These are phyloP conservation scores for Drosophila ananassae DNA, from an alignment of 1,140 invertebrate species.

Conservation along the genomic window DNA sequence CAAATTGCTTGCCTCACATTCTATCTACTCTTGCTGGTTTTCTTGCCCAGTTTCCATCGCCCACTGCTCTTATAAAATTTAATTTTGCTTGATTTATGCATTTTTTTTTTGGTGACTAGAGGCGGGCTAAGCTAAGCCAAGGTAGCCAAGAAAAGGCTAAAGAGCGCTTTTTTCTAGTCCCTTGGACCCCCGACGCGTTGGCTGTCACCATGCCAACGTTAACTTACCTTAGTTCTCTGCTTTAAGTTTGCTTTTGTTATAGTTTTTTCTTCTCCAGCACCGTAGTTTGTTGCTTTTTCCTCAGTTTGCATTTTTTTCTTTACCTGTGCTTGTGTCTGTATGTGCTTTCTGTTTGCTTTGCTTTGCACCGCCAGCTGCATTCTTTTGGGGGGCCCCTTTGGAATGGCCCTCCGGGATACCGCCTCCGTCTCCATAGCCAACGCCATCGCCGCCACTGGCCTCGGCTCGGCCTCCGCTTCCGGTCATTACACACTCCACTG, in stretches of 20 bases:
- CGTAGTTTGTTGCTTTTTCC: conserved; percentile 50
- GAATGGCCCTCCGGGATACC: not conserved
- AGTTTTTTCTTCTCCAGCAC: conserved; percentile 18
- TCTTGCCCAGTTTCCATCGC: conserved; percentile 31
- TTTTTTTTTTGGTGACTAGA: conserved; percentile 27
- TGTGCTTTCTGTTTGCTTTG: conserved; percentile 22
- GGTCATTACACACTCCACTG: conserved; percentile 69
- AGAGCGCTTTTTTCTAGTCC: conserved; percentile 18
- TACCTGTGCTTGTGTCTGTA: conserved; percentile 5
- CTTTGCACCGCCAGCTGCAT: conserved; percentile 54
- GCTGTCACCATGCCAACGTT: conserved; percentile 54
- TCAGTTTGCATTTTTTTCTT: conserved; percentile 40
- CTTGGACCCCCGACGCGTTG: conserved; percentile 1
- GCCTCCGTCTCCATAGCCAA: no score
- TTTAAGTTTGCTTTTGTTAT: conserved; percentile 60
- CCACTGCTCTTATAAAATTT: conserved; percentile 56
- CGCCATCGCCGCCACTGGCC: not conserved
- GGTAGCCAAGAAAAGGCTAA: conserved; percentile 18
- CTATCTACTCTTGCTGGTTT: conserved; percentile 15
- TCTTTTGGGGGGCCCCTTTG: conserved; percentile 11
- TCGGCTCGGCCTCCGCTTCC: conserved; percentile 40
- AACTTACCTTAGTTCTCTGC: conserved; percentile 61
- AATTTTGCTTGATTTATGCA: conserved; percentile 80
- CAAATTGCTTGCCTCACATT: conserved; percentile 57
- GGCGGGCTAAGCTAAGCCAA: conserved; percentile 13